These are phyloP conservation scores for Brachyistius frenatus DNA, from an alignment of 2,113 vertebrate species.

Conservation along the genomic window DNA sequence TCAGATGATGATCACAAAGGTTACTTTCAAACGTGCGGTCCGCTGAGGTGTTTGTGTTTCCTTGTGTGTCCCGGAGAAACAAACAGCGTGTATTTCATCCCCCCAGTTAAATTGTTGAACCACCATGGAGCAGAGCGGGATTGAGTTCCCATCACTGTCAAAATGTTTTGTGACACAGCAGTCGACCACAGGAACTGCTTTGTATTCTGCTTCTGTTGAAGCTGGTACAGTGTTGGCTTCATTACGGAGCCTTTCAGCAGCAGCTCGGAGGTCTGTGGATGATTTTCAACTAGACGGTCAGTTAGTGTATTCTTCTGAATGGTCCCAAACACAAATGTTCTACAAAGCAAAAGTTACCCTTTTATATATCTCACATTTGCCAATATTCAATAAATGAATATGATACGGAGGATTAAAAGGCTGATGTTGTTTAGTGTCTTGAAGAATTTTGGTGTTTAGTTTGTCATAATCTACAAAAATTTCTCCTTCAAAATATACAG, in stretches of 20 bases:
- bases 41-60: constrained; percentile 10
- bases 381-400: neutral
- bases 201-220: constrained; percentile 13
- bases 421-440: neutral
- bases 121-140: constrained; percentile 5
- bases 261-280: neutral
- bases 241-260: no score
- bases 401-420: neutral
- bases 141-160: neutral
- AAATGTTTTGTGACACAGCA: constrained; percentile 14
- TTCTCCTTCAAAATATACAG: neutral
- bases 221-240: neutral
- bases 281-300: neutral
- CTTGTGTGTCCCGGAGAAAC: neutral
- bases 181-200: neutral
- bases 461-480: neutral
- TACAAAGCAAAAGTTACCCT: neutral
- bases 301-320: neutral
- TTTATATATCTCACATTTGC: neutral
- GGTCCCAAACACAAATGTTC: neutral
- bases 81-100: constrained; percentile 6
- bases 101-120: neutral
- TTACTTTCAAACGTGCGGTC: constrained; percentile 13
- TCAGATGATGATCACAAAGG: constrained; percentile 40
- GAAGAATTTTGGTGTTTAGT: no score